Base-by-base conservation (phyloP, 2,797 vertebrate species). In the Poeciliopsis gracilis region DNA sequence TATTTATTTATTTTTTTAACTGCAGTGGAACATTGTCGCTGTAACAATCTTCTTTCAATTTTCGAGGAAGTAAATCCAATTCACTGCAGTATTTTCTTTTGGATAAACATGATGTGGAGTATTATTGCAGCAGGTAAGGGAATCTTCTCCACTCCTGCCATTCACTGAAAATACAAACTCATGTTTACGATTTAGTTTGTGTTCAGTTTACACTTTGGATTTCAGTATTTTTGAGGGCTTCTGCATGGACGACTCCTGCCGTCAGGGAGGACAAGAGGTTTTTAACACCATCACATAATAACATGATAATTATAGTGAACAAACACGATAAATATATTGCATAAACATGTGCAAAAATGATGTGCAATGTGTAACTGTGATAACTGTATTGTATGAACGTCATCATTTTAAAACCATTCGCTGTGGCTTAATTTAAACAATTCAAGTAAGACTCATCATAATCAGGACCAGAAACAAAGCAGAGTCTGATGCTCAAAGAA, bases 401-500 rank as follows among this genome's bases (percentile, higher is more conserved):
- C 5, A 49, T 20, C 7, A 20, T 49, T 49, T 18, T 49, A 38
- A 59, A 15, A 16, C 6, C 23, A 57, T 57, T 12, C 11, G 16
- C 4, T 16, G 28, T 15, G 57, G 12, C 5, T 16, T 13, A 59
- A 30, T 59, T 59, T 30, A 59, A 30, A 30, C 57, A 15, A 15
- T 59, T 59, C 5, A 36, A 38, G 7, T 11, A 66, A 38, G 10
- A 66, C 33, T 66, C 20, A 59, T 15, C 57, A 63, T 13, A 70
- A 45, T 66, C 38, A 63, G 46, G 36, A 36, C 23, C 53, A 20
- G 25, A 73, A 30, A 59, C 28, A 38, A 66, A 71, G 72, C 49
- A 77, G 43, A 88, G 49, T 5, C 47, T 79, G 47, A 20, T 38
- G 18, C 36, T 73, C 28, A 28, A 43, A 57, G 47, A 86, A 83